Conservation (phyloP, 2,888 invertebrate species). For the Apamea sordens region DNA sequence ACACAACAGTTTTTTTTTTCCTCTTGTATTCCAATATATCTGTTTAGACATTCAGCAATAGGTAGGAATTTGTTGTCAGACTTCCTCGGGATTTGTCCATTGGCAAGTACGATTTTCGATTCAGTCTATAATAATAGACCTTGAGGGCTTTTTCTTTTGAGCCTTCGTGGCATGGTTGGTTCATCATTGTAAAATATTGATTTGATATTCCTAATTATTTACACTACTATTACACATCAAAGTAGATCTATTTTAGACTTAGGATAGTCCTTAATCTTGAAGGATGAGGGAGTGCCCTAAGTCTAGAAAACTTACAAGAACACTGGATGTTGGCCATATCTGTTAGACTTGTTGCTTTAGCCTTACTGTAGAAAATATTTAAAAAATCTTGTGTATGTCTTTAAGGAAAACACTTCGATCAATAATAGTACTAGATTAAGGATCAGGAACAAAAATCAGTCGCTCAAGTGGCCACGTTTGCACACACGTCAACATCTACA, state of each 20-base stretch:
- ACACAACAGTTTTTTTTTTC: not conserved
- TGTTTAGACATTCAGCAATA: too few species aligned
- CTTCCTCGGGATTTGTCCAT: too few species aligned
- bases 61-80: too few species aligned
- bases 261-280: not conserved
- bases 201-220: not conserved
- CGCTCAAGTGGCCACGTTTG: too few species aligned
- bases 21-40: too few species aligned
- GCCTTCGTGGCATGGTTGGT: not conserved
- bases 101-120: too few species aligned
- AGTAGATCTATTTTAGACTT: not conserved
- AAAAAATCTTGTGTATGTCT: not conserved
- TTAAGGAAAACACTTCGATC: not conserved
- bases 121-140: not conserved
- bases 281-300: not conserved
- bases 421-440: too few species aligned
- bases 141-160: not conserved
- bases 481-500: too few species aligned
- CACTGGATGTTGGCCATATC: not conserved
- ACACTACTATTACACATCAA: not conserved
- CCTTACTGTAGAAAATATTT: not conserved
- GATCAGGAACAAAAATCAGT: too few species aligned
- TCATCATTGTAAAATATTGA: not conserved
- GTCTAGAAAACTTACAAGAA: not conserved
- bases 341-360: not conserved